Conservation (phyloP, 1,140 invertebrate genomes). For the Drosophila leontia region DNA sequence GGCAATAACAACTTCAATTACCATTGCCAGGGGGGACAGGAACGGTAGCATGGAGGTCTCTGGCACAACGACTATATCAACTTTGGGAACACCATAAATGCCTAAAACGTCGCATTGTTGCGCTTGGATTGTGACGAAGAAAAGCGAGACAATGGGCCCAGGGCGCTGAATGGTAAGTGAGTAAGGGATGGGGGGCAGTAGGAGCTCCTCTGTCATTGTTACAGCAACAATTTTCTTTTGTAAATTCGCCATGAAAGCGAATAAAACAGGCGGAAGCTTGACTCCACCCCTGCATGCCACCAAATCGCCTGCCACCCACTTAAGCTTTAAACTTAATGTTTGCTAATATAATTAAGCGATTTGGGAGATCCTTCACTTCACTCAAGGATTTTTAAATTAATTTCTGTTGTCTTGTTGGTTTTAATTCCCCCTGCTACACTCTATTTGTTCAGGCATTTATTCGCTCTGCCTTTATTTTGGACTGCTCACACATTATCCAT, state of each 20-base stretch:
- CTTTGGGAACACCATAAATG: slow-evolving; percentile 47
- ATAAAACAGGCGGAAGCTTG: slow-evolving; percentile 21
- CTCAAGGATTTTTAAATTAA: slow-evolving; percentile 73
- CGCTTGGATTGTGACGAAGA: slow-evolving; percentile 59
- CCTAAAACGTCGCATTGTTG: slow-evolving; percentile 60
- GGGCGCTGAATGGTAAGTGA: slow-evolving; percentile 26
- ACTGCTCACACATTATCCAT: slow-evolving; percentile 37
- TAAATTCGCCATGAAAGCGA: slow-evolving; percentile 28
- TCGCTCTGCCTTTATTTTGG: slow-evolving; percentile 1
- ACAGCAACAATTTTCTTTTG: slow-evolving; percentile 54
- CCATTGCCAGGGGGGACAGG: slow-evolving; percentile 11
- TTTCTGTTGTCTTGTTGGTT: slow-evolving; percentile 60
- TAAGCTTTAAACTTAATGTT: slow-evolving; percentile 58
- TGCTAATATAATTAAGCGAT: slow-evolving; percentile 76
- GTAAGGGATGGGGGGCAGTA: slow-evolving; percentile 1
- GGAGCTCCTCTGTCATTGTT: slow-evolving; percentile 32
- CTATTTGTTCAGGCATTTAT: slow-evolving; percentile 13
- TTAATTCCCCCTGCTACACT: slow-evolving; percentile 15
- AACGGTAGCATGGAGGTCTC: background rate
- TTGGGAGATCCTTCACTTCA: slow-evolving; percentile 40
- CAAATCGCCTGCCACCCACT: slow-evolving; percentile 9
- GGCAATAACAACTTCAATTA: slow-evolving; percentile 64
- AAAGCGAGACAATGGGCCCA: slow-evolving; percentile 52
- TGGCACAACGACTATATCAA: slow-evolving; percentile 45
- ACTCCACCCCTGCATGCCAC: background rate